These are phyloP conservation scores for Diabrotica undecimpunctata DNA, from an alignment of 1,140 invertebrate genomes.

Conservation along the genomic window DNA sequence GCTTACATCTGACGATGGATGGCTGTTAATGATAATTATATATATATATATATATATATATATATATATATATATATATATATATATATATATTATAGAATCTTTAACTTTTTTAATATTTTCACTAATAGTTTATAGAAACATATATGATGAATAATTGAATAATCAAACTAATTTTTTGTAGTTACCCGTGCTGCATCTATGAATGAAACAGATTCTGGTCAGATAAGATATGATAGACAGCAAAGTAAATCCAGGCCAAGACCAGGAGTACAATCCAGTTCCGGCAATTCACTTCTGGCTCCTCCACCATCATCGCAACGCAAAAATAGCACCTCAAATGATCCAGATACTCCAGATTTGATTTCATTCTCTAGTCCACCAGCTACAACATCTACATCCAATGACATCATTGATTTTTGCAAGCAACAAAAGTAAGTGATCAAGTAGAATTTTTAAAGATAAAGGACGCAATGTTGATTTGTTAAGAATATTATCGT, in stretches of 20 bases:
- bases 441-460: too few relatives aligned
- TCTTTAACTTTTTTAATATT: too few relatives aligned
- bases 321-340: conserved; percentile 52
- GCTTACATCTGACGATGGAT: too few relatives aligned
- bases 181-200: conserved; percentile 40
- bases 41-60: too few relatives aligned
- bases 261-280: conserved; percentile 33
- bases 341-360: conserved; percentile 58
- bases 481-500: background rate
- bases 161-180: background rate
- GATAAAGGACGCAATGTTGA: too few relatives aligned
- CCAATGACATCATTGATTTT: conserved; percentile 36
- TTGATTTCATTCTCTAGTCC: conserved; percentile 72
- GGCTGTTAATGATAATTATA: too few relatives aligned
- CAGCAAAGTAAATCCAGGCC: conserved; percentile 40
- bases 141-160: too few relatives aligned
- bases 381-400: conserved; percentile 42
- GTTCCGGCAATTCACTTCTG: conserved; percentile 45
- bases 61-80: too few relatives aligned
- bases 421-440: conserved; percentile 36
- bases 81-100: too few relatives aligned
- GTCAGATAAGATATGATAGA: conserved; percentile 32
- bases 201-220: conserved; percentile 43
- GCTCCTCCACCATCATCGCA: conserved; percentile 54
- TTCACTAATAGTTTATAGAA: too few relatives aligned